Conservation (phyloP, 2,113 vertebrate genomes). For the Brachypteracias leptosomus region DNA sequence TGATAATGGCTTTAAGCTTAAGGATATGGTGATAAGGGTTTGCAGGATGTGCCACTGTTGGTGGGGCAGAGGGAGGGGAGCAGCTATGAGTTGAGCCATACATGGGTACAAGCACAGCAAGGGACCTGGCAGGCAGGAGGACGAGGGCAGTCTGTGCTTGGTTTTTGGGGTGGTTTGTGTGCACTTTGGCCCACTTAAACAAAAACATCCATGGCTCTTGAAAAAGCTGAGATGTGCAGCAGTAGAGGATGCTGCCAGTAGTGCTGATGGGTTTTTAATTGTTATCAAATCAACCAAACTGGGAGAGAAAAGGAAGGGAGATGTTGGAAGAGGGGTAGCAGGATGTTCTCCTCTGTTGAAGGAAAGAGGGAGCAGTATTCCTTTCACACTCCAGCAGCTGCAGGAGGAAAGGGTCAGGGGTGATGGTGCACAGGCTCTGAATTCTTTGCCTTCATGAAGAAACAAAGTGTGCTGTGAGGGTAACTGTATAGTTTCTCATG, state of each 20-base stretch:
- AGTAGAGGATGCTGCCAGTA: not conserved
- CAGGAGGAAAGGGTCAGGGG: not conserved
- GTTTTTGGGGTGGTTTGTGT: not conserved
- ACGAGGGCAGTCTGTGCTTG: not conserved
- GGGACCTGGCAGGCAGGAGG: not conserved
- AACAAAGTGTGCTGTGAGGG: not conserved
- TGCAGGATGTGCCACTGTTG: not conserved
- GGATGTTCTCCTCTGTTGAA: not conserved
- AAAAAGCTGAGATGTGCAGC: not conserved
- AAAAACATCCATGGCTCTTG: not conserved
- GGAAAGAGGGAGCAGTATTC: not conserved
- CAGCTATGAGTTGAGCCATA: not conserved
- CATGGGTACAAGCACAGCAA: not conserved
- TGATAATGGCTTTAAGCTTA: not conserved
- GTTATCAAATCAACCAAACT: not conserved
- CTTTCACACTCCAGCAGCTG: not conserved
- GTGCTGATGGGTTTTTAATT: not conserved
- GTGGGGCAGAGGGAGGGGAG: not conserved
- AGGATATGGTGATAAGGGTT: not conserved
- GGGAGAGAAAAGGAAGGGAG: not conserved
- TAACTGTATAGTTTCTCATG: not conserved
- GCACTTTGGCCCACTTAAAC: not conserved
- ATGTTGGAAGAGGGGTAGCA: not conserved
- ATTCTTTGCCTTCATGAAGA: not conserved
- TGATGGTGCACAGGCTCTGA: not conserved